These are phyloP conservation scores for Matsumyia berberina DNA, from an alignment of 2,888 invertebrate species.

Conservation along the genomic window DNA sequence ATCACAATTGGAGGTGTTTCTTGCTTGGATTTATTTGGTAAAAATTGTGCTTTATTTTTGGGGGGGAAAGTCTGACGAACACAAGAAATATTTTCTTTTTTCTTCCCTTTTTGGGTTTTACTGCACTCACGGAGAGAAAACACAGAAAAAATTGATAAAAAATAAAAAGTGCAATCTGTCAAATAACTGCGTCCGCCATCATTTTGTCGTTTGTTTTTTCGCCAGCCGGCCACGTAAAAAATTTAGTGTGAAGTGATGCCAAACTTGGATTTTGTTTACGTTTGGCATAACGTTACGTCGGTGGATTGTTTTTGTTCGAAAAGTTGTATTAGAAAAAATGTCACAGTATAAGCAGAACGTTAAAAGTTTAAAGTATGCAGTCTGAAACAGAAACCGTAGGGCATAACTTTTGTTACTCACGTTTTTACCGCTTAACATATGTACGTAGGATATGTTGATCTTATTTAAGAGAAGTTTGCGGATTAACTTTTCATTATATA, in stretches of 20 bases:
- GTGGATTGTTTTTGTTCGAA: no score
- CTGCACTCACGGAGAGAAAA: conserved; percentile 58
- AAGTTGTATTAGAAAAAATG: neutral
- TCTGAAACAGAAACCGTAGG: no score
- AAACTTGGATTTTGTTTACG: neutral
- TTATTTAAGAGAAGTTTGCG: no score
- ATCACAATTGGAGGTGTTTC: neutral
- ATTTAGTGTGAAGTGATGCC: conserved; percentile 53
- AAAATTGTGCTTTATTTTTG: conserved; percentile 5
- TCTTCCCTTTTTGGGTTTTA: conserved; percentile 30
- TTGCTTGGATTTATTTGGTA: conserved; percentile 3
- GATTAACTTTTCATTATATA: no score
- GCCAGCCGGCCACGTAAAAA: conserved; percentile 71
- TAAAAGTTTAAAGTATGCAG: neutral
- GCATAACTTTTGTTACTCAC: no score
- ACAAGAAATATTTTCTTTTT: conserved; percentile 34
- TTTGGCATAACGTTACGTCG: conserved; percentile 3
- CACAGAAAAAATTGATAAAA: conserved; percentile 59
- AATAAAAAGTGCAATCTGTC: conserved; percentile 65
- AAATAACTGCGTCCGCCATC: conserved; percentile 65
- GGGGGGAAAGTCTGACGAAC: conserved; percentile 31
- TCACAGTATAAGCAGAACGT: neutral
- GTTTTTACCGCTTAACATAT: no score
- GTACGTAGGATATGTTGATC: no score
- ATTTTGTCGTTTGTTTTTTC: conserved; percentile 19